Conservation (phyloP, 2,888 invertebrate genomes). For the Rhagium mordax region DNA sequence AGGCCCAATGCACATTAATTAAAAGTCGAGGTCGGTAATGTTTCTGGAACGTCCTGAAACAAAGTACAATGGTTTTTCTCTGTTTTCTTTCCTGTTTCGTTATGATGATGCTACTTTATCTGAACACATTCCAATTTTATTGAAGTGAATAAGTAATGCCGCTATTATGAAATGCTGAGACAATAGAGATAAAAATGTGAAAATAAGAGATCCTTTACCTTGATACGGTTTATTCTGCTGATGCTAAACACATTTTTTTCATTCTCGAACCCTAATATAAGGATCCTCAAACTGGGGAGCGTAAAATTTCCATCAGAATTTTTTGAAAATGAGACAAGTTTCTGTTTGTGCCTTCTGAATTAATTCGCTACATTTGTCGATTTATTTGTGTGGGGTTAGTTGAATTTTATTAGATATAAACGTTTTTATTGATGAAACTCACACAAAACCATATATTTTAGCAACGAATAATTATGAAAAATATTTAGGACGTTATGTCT, state of each 20-base stretch:
- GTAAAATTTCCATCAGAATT: not conserved
- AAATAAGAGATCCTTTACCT: not conserved
- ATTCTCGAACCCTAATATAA: not conserved
- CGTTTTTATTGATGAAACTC: too few relatives aligned
- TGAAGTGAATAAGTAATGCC: not conserved
- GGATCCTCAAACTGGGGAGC: not conserved
- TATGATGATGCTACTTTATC: not conserved
- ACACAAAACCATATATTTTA: too few relatives aligned
- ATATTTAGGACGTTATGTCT: too few relatives aligned
- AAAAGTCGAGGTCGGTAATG: not conserved
- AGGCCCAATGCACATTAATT: slow-evolving; percentile 16
- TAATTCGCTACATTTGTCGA: too few relatives aligned
- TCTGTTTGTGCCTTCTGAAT: too few relatives aligned
- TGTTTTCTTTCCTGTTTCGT: slow-evolving; percentile 6
- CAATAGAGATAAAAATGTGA: not conserved
- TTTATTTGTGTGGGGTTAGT: too few relatives aligned
- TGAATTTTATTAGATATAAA: too few relatives aligned
- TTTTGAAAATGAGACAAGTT: too few relatives aligned
- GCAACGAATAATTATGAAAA: too few relatives aligned
- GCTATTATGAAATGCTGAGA: not conserved
- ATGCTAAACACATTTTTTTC: not conserved
- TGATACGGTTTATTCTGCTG: not conserved
- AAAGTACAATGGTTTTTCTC: slow-evolving; percentile 10
- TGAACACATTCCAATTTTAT: slow-evolving; percentile 12
- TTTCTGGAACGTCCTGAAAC: not conserved